Conservation (phyloP, 2,797 vertebrate genomes). For the Taenioides sp. region DNA sequence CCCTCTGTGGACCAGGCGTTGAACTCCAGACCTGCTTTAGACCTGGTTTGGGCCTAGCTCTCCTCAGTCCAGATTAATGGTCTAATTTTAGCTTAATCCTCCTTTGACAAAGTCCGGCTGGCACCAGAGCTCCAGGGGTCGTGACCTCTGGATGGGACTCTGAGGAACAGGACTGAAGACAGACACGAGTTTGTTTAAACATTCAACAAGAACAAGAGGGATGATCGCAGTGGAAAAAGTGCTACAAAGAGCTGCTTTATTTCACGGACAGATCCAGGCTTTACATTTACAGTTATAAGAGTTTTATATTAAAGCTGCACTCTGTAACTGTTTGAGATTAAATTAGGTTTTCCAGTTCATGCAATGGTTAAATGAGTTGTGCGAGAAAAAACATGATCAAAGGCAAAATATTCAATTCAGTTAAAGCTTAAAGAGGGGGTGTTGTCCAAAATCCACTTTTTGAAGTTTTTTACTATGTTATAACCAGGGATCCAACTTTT, state of each 20-base stretch:
- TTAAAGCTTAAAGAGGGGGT: no score
- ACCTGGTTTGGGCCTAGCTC: slow-evolving; percentile 10
- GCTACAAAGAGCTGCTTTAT: neutral
- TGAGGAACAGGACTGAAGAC: neutral
- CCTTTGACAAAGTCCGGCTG: slow-evolving; percentile 57
- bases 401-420: no score
- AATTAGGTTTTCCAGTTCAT: no score
- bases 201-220: neutral
- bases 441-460: no score
- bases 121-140: slow-evolving; percentile 31
- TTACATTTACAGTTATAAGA: no score
- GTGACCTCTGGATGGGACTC: slow-evolving; percentile 27
- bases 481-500: no score
- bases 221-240: neutral
- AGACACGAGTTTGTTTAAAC: neutral
- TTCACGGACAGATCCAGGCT: no score
- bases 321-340: no score
- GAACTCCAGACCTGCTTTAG: neutral
- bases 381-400: no score
- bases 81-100: slow-evolving; percentile 73
- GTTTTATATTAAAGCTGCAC: no score
- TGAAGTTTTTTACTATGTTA: no score
- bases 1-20: neutral
- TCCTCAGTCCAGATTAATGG: slow-evolving; percentile 71
- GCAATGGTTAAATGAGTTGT: no score